Percentiles rank a stretch among this genome's conserved stretches.
Conservation (phyloP, 2,888 invertebrate genomes). For the Sycophila texana region DNA sequence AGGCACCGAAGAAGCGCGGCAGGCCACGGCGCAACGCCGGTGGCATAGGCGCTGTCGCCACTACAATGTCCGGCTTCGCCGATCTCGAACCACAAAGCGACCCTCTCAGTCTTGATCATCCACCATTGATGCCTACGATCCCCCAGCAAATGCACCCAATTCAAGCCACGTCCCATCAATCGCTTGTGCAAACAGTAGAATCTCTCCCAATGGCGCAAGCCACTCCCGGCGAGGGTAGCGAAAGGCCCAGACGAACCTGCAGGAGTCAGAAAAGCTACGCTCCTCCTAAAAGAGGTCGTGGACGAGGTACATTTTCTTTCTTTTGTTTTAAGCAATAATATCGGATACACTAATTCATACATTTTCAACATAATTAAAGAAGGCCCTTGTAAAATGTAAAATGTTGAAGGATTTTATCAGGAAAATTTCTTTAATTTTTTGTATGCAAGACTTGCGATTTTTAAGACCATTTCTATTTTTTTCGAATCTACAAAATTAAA, state of each 20-base stretch:
- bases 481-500: too few relatives aligned
- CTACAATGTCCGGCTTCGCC: conserved; percentile 39
- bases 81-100: conserved; percentile 62
- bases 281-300: conserved; percentile 72
- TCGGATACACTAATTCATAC: too few relatives aligned
- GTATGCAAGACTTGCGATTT: too few relatives aligned
- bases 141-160: conserved; percentile 56
- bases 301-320: conserved; percentile 65
- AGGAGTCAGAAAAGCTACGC: conserved; percentile 73
- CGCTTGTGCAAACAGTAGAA: neutral
- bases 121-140: conserved; percentile 52
- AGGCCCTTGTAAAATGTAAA: too few relatives aligned
- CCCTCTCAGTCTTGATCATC: conserved; percentile 69
- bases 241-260: conserved; percentile 72
- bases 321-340: neutral
- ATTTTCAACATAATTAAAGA: too few relatives aligned
- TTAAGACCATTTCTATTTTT: too few relatives aligned
- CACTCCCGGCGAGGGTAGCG: conserved; percentile 64
- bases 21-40: conserved; percentile 69
- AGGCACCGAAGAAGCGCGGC: conserved; percentile 71
- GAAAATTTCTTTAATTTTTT: too few relatives aligned
- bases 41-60: conserved; percentile 28
- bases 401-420: too few relatives aligned
- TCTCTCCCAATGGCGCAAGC: too few relatives aligned
- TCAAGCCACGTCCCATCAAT: conserved; percentile 6